These are phyloP conservation scores for crab-eating macaque (Macaca fascicularis) DNA, from an alignment of 2,113 vertebrate species.

Conservation along the genomic window T2T-MFA8v1.1 NC_088378.1:103611001-103611500, in stretches of 20 bases:
- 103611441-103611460: neutral
- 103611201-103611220: neutral
- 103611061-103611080: neutral
- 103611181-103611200: neutral
- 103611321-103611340: neutral
- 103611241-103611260: conserved; percentile 3
- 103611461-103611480: neutral
- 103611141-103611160: neutral
- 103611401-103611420: neutral
- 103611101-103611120: neutral
- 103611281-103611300: neutral
- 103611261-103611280: neutral
- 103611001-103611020: neutral
- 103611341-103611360: neutral
- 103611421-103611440: neutral
- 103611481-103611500: neutral
- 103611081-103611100: neutral
- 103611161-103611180: neutral
- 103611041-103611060: conserved; percentile 5
- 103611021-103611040: neutral
- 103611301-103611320: neutral
- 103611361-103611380: neutral
- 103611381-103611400: neutral
- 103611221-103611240: neutral
- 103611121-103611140: neutral